phyloP scores from a whole-genome alignment of 1,140 invertebrate genomes.

The Brachionus calyciflorus region DNA sequence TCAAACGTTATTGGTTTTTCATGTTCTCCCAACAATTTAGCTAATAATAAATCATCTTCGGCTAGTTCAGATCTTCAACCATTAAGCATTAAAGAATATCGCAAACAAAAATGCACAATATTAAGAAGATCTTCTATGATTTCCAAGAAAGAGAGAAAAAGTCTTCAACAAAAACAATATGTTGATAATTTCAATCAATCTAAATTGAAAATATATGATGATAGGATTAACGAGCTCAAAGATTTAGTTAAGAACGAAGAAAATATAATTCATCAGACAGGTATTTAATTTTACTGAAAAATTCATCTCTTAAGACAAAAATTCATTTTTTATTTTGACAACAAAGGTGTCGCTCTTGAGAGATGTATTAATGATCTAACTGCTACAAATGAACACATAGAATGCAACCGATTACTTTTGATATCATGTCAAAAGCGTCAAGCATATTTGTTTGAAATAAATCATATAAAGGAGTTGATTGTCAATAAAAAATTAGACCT shows the following conservation, averaged over 20 bases:
- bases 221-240: conserved; percentile 61
- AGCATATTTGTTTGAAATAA: conserved; percentile 78
- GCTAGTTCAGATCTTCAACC: neutral
- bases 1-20: neutral
- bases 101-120: conserved; percentile 9
- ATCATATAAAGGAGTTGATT: conserved; percentile 68
- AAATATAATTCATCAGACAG: conserved; percentile 82
- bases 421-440: conserved; percentile 81
- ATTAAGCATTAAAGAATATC: conserved; percentile 43
- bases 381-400: conserved; percentile 85
- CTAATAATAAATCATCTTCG: neutral
- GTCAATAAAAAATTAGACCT: conserved; percentile 60
- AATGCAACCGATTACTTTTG: conserved; percentile 82
- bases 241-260: conserved; percentile 66
- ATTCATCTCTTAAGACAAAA: no score
- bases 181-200: neutral
- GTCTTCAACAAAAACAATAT: neutral
- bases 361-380: conserved; percentile 76
- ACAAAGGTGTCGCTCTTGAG: no score
- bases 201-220: neutral
- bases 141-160: neutral
- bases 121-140: conserved; percentile 8
- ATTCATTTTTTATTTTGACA: no score
- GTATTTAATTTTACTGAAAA: no score
- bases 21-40: neutral